A percentile compares a stretch with the other conserved stretches of the same genome.
These are phyloP conservation scores for Cettia cetti DNA, from an alignment of 2,113 vertebrate species.

Conservation along the genomic window DNA sequence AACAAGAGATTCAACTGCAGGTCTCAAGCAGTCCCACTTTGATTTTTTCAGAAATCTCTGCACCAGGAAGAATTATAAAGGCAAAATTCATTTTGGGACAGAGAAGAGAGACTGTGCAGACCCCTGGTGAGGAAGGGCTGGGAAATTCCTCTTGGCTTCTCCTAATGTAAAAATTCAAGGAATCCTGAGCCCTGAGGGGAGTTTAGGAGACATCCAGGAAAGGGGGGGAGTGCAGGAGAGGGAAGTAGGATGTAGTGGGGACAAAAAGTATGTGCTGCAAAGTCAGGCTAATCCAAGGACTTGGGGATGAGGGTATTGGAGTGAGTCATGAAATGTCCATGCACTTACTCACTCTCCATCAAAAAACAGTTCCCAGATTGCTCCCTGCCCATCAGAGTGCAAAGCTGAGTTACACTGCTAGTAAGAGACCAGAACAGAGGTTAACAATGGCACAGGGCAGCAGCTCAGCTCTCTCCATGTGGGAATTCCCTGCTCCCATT, in stretches of 20 bases:
- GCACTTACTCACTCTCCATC: neutral
- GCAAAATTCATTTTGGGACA: neutral
- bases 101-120: neutral
- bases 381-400: neutral
- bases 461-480: neutral
- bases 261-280: neutral
- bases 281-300: neutral
- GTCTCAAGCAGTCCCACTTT: neutral
- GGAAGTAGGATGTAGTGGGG: neutral
- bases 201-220: conserved; percentile 47
- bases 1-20: neutral
- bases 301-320: neutral
- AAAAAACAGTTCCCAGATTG: neutral
- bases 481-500: neutral
- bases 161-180: conserved; percentile 51
- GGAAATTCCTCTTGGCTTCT: conserved; percentile 32
- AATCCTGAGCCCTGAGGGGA: conserved; percentile 47
- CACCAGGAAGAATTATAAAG: neutral
- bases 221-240: neutral
- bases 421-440: neutral
- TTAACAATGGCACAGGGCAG: neutral
- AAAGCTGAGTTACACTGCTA: neutral
- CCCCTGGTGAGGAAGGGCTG: neutral
- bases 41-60: neutral
- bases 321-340: neutral